Evolutionary conservation across 2,797 vertebrate species (phyloP), one percentile per base, ranked within the genome.

Genomic region (Carduelis carduelis): DNA sequence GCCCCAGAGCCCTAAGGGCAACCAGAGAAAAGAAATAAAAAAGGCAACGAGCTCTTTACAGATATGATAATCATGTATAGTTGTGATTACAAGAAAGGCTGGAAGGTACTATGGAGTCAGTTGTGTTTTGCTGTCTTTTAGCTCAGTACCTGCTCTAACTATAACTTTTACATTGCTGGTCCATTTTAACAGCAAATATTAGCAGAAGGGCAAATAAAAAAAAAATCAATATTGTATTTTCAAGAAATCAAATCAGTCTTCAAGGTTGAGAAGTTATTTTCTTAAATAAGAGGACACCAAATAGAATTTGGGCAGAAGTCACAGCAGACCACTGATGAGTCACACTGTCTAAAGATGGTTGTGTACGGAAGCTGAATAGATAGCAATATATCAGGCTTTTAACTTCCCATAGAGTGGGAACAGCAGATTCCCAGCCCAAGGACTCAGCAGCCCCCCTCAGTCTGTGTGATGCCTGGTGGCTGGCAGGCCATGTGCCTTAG

Each of bases 211-310:
- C 28, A 78, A 28, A 56, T 39, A 53, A 89, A 89, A 81, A 59
- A 77, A 52, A 24, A 68, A 56, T 63, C 61, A 66, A 34, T 68
- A 75, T 21, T 60, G 12, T 19, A 7, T 71, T 91, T 91, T 91
- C 41, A 81, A 90, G 53, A 85, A 88, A 91, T 72, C 26, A 69
- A 68, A 95, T 83, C 35, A 50, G 16, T 76, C 43, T 71, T 87
- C 87, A 91, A 68, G 47, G 30, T 41, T 83, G 53, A 75, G 11
- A 74, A 78, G 23, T 50, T 81, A 43, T 53, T 68, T 77, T 88
- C 56, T 89, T 91, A 80, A 93, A 75, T 64, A 83, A 83, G 89
- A 91, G 41, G 35, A 80, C 49, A 80, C 11, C 22, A 86, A 56
- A 68, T 16, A 68, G 32, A 83, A 83, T 94, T 83, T 86, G 37